Percentiles rank a stretch among this genome's conserved stretches.
phyloP scores from a whole-genome alignment of 2,797 vertebrate species.

The Knipowitschia caucasica region DNA sequence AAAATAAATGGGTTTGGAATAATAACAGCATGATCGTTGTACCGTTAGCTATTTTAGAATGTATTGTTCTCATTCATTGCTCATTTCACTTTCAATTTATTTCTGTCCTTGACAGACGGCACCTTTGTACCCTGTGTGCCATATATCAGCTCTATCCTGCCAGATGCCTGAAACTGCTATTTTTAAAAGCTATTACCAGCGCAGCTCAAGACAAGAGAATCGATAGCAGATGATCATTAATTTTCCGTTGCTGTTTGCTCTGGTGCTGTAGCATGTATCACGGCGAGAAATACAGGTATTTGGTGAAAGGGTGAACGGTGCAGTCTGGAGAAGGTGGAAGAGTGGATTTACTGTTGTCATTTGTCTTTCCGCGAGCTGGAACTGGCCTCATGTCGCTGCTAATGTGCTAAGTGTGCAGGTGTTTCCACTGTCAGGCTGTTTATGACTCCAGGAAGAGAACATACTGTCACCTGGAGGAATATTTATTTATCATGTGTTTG shows the following conservation, averaged over 20 bases:
- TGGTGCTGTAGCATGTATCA: conserved; percentile 33
- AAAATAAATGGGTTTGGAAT: too few relatives aligned
- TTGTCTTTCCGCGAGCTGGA: conserved; percentile 53
- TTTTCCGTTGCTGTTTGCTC: conserved; percentile 43
- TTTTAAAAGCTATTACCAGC: conserved; percentile 38
- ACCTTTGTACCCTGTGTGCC: background rate
- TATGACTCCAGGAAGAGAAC: conserved; percentile 45
- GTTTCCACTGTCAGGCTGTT: conserved; percentile 39
- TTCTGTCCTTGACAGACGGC: background rate
- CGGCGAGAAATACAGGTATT: conserved; percentile 65
- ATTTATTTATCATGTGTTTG: conserved; percentile 35
- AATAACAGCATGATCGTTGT: too few relatives aligned
- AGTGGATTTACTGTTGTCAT: conserved; percentile 63
- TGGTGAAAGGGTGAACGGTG: conserved; percentile 33
- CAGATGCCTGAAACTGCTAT: conserved; percentile 13
- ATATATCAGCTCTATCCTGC: background rate
- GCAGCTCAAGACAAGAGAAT: conserved; percentile 38
- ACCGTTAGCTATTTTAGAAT: too few relatives aligned
- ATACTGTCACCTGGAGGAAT: conserved; percentile 41
- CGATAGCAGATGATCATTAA: conserved; percentile 51
- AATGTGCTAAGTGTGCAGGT: conserved; percentile 52
- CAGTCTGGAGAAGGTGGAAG: conserved; percentile 52
- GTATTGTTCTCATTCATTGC: background rate
- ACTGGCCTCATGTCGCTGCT: conserved; percentile 54
- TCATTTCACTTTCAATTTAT: background rate